Base-by-base conservation (phyloP, 2,797 vertebrate genomes). In the Acipenser ruthenus region DNA sequence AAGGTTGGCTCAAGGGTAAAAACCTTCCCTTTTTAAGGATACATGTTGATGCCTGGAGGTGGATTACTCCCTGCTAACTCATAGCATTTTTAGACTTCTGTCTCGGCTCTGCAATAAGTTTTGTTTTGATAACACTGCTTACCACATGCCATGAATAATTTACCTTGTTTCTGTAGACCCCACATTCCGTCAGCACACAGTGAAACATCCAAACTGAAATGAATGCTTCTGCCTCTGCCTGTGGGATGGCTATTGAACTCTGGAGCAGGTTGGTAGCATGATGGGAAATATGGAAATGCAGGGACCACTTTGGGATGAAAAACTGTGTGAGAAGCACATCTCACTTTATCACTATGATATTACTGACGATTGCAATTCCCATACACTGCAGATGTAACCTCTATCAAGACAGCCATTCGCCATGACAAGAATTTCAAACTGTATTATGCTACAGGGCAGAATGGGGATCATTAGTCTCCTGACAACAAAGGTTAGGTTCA, bases 301-400 rank as follows among this genome's bases (percentile, higher is more conserved):
- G 10, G 74, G 75, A 73, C 77, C 77, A 81, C 79, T 87, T 87
- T 79, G 79, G 79, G 72, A 86, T 85, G 82, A 89, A 82, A 85
- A 87, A 89, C 60, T 69, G 72, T 77, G 65, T 61, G 50, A 62
- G 67, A 75, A 76, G 75, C 69, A 48, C 8, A 63, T 80, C 80
- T 86, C 85, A 84, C 76, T 88, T 85, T 83, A 87, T 89, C 85
- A 89, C 84, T 83, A 75, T 69, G 74, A 67, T 64, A 56, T 8
- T 64, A 6, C 47, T 0, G 67, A 15, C 48, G 55, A 76, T 80
- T 64, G 68, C 49, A 47, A 81, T 72, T 70, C 6, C 10, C 9
- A 8, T 59, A 7, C 71, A 75, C 79, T 73, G 71, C 79, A 80
- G 70, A 59, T 71, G 80, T 80, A 76, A 70, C 64, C 11, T 49